phyloP scores from a whole-genome alignment of 2,113 vertebrate genomes.

The Dolichotis patagonum region DNA sequence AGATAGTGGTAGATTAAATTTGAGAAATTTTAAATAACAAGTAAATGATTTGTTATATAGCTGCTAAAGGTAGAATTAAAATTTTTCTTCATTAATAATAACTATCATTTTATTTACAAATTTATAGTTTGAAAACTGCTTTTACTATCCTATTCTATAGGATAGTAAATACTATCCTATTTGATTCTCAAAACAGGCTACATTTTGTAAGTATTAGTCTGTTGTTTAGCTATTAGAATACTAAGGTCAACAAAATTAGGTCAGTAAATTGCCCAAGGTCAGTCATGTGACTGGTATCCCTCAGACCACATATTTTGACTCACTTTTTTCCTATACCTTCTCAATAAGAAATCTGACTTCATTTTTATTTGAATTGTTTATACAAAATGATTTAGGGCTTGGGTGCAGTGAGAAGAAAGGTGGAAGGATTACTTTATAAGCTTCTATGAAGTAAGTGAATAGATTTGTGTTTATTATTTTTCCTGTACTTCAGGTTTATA shows the following conservation, averaged over 20 bases:
- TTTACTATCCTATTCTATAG: too few species aligned
- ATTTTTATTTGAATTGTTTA: conserved; percentile 55
- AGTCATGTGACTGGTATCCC: background rate
- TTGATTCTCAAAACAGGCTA: background rate
- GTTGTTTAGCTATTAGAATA: background rate
- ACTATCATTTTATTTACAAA: background rate
- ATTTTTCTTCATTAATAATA: conserved; percentile 40
- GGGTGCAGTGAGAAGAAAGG: background rate
- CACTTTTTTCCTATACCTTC: conserved; percentile 19
- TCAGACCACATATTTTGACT: background rate
- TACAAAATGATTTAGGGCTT: conserved; percentile 43
- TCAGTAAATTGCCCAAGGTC: background rate
- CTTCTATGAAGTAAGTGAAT: conserved; percentile 31
- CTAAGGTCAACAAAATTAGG: background rate
- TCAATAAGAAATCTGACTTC: conserved; percentile 8
- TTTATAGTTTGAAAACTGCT: background rate
- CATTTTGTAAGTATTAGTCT: background rate
- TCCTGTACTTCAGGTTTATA: background rate
- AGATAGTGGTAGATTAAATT: background rate
- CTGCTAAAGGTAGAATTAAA: conserved; percentile 9
- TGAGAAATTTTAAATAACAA: conserved; percentile 38
- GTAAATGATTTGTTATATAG: background rate
- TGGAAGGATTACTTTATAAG: conserved; percentile 52
- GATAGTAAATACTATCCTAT: background rate
- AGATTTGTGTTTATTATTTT: conserved; percentile 54